These are phyloP conservation scores for Gnathochromis pfefferi DNA, from an alignment of 2,113 vertebrate species.

Conservation along the genomic window DNA sequence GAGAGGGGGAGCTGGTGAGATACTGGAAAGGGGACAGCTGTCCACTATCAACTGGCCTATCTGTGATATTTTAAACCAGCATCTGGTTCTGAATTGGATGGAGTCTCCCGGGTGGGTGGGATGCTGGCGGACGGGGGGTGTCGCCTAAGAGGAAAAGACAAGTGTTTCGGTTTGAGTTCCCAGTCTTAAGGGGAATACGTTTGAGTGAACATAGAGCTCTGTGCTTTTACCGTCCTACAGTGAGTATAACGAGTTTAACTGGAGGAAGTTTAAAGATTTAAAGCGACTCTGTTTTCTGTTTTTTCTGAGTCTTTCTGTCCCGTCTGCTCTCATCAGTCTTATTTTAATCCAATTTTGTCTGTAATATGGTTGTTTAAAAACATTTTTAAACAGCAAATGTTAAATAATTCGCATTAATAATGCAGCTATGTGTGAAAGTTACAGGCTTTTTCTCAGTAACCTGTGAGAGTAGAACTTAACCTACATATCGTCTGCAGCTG, in stretches of 20 bases:
- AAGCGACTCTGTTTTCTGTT: neutral
- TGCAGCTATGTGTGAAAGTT: neutral
- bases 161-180: slow-evolving; percentile 17
- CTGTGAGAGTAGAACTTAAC: neutral
- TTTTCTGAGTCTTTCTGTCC: neutral
- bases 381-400: neutral
- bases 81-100: slow-evolving; percentile 40
- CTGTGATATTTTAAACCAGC: slow-evolving; percentile 72
- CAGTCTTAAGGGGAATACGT: slow-evolving; percentile 15
- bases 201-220: slow-evolving; percentile 2
- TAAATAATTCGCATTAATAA: neutral
- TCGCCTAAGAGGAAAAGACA: neutral
- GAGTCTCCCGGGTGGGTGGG: slow-evolving; percentile 28
- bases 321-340: neutral
- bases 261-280: neutral
- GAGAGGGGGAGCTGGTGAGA: neutral
- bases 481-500: slow-evolving; percentile 48
- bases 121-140: neutral
- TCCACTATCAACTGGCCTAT: slow-evolving; percentile 11
- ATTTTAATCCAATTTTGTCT: neutral
- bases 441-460: neutral
- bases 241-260: slow-evolving; percentile 33
- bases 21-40: slow-evolving; percentile 62
- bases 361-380: neutral
- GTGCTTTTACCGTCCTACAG: slow-evolving; percentile 13